These are phyloP conservation scores for Corvus moneduloides DNA, from an alignment of 2,113 vertebrate species.

Conservation along the genomic window DNA sequence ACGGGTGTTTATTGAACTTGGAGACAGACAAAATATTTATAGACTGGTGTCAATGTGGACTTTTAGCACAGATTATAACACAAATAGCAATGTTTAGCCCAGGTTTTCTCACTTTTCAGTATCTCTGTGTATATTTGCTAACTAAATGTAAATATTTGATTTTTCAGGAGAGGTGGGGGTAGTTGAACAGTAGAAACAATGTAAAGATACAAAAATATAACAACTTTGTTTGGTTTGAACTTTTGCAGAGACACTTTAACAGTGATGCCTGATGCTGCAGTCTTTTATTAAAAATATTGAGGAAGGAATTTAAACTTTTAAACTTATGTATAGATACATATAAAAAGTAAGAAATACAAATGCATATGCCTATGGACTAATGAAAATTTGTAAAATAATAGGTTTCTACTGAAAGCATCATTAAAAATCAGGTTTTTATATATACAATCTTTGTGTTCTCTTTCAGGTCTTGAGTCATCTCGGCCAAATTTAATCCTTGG, in stretches of 20 bases:
- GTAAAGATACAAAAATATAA: not conserved
- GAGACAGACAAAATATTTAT: not conserved
- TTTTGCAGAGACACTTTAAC: not conserved
- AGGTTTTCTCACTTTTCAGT: not conserved
- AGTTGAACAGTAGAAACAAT: not conserved
- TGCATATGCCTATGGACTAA: not conserved
- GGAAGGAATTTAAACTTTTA: not conserved
- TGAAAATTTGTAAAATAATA: not conserved
- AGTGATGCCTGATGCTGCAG: not conserved
- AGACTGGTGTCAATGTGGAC: not conserved
- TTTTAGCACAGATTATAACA: not conserved
- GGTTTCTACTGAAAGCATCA: not conserved
- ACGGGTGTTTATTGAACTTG: not conserved
- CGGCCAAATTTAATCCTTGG: constrained; percentile 94
- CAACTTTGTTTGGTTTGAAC: not conserved
- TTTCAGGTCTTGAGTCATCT: constrained; percentile 88
- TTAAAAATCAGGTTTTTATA: not conserved
- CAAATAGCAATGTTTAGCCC: not conserved
- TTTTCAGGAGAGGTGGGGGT: not conserved
- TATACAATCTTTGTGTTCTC: constrained; percentile 19
- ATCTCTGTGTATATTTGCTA: not conserved
- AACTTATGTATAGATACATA: not conserved
- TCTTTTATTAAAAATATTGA: not conserved
- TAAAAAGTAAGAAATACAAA: not conserved
- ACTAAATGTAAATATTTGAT: not conserved